Percentiles rank a stretch among this genome's conserved stretches.
phyloP scores from a whole-genome alignment of 2,797 vertebrate genomes.

The Ispidina picta region DNA sequence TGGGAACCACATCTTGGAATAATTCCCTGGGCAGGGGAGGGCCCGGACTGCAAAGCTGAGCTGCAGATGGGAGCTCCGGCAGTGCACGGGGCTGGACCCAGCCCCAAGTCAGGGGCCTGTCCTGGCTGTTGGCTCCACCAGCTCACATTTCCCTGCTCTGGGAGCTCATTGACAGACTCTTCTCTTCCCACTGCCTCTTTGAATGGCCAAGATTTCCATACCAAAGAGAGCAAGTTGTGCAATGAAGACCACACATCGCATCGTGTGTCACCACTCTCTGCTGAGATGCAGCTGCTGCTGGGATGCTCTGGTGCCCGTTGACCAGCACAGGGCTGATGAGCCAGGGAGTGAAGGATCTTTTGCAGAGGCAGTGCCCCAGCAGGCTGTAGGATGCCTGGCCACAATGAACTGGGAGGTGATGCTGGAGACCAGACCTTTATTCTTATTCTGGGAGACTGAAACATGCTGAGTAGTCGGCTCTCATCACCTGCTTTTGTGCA shows the following conservation, averaged over 20 bases:
- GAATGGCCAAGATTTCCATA: background rate
- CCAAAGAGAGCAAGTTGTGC: background rate
- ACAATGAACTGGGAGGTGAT: background rate
- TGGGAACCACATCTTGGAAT: background rate
- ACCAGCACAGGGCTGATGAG: background rate
- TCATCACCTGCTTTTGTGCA: background rate
- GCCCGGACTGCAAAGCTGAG: background rate
- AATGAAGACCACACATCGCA: background rate
- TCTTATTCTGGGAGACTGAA: background rate
- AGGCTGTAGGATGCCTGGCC: background rate
- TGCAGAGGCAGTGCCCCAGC: background rate
- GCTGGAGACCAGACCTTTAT: background rate
- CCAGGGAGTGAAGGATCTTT: background rate
- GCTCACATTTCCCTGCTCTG: background rate
- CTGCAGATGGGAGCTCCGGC: constrained; percentile 1
- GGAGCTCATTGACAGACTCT: background rate
- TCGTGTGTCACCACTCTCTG: background rate
- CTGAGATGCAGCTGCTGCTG: background rate
- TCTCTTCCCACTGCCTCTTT: background rate
- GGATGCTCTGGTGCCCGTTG: background rate
- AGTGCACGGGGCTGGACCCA: background rate
- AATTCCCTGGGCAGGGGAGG: background rate
- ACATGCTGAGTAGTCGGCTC: background rate
- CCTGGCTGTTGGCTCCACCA: background rate
- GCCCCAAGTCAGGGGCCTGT: background rate